phyloP scores from a whole-genome alignment of 2,888 invertebrate species.

The Tenthredo amoena region DNA sequence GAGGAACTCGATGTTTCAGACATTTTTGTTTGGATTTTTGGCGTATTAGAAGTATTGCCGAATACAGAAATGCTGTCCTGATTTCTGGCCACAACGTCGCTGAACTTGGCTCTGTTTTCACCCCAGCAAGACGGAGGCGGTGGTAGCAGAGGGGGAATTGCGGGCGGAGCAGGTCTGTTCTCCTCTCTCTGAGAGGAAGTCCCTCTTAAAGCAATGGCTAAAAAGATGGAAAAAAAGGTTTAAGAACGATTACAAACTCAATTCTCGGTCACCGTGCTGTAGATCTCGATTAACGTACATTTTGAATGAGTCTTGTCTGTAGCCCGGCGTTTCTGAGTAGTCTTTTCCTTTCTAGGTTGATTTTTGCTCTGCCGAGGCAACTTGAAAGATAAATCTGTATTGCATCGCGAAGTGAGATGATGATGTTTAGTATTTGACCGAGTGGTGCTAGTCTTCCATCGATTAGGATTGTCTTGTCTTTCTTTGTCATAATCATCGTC shows the following conservation, averaged over 20 bases:
- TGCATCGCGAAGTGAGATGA: conserved; percentile 64
- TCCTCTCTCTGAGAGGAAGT: conserved; percentile 62
- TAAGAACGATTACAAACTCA: neutral
- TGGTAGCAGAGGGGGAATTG: conserved; percentile 65
- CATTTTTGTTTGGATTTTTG: conserved; percentile 59
- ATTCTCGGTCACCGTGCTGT: neutral
- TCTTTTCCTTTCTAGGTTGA: conserved; percentile 73
- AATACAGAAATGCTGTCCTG: conserved; percentile 73
- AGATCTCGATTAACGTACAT: conserved; percentile 46
- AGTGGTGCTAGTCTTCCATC: conserved; percentile 74
- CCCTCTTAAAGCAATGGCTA: conserved; percentile 60
- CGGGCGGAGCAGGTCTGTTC: conserved; percentile 59
- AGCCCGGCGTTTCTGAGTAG: conserved; percentile 70
- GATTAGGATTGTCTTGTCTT: conserved; percentile 71
- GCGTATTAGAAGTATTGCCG: conserved; percentile 63
- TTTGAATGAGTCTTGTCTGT: conserved; percentile 69
- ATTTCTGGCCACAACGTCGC: conserved; percentile 82
- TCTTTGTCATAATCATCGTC: conserved; percentile 76
- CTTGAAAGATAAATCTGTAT: conserved; percentile 67
- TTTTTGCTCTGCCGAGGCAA: conserved; percentile 66
- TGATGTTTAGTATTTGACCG: conserved; percentile 70
- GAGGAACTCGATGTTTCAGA: conserved; percentile 37
- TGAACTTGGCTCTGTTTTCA: conserved; percentile 81
- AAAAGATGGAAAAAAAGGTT: conserved; percentile 34
- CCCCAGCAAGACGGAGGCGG: conserved; percentile 78